Conservation (phyloP, 1,140 invertebrate species). For the Camponotus pennsylvanicus region DNA sequence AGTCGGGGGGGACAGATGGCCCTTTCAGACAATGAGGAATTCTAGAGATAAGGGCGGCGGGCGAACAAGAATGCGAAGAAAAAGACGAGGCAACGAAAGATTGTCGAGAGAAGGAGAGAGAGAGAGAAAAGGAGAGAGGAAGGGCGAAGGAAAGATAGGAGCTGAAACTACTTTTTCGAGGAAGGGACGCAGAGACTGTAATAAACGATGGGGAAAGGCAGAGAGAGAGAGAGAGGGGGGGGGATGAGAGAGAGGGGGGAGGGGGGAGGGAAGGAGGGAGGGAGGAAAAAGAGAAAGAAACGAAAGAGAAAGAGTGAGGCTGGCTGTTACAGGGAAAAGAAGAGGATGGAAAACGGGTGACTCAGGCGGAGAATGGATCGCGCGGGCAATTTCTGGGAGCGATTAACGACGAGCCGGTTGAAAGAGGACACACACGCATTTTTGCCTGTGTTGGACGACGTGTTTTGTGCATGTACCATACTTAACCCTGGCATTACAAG, state of each 20-base stretch:
- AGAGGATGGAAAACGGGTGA: slow-evolving; percentile 67
- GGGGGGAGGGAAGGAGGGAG: not conserved
- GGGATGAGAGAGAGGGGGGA: slow-evolving; percentile 2
- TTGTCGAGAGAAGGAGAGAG: slow-evolving; percentile 43
- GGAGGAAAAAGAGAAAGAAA: slow-evolving; percentile 8
- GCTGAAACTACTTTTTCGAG: slow-evolving; percentile 76
- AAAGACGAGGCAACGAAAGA: slow-evolving; percentile 50
- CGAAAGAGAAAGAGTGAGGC: not conserved
- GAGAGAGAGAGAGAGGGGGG: slow-evolving; percentile 38
- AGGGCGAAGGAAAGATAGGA: slow-evolving; percentile 51
- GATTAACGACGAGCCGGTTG: slow-evolving; percentile 73
- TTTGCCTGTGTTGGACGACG: slow-evolving; percentile 30
- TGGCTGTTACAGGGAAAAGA: slow-evolving; percentile 10
- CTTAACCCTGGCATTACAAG: slow-evolving; percentile 38
- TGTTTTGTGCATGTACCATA: slow-evolving; percentile 29
- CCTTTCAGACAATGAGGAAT: slow-evolving; percentile 86
- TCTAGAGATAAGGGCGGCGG: slow-evolving; percentile 84
- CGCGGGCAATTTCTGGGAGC: slow-evolving; percentile 70
- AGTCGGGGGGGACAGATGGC: slow-evolving; percentile 84
- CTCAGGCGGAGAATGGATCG: slow-evolving; percentile 71
- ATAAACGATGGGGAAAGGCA: slow-evolving; percentile 65
- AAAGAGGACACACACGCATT: slow-evolving; percentile 47
- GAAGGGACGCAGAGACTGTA: slow-evolving; percentile 63
- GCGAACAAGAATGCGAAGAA: slow-evolving; percentile 70
- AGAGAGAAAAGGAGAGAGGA: slow-evolving; percentile 58